Conservation (phyloP, 2,113 vertebrate species). For the Amazona vittata region DNA sequence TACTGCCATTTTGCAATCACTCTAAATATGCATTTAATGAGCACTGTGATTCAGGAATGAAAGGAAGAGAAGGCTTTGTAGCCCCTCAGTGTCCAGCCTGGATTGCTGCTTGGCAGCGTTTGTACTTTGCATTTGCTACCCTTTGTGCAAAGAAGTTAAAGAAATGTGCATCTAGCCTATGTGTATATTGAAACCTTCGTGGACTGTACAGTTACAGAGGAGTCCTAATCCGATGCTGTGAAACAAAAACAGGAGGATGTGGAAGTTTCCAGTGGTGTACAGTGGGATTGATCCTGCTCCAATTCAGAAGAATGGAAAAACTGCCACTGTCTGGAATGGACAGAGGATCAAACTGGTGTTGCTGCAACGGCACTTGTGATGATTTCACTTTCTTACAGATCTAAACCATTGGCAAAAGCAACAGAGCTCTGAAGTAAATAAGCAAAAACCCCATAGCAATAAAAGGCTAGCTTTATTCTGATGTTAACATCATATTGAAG, state of each 20-base stretch:
- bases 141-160: neutral
- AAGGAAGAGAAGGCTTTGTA: neutral
- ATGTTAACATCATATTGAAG: conserved; percentile 1
- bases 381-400: conserved; percentile 28
- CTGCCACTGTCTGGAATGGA: neutral
- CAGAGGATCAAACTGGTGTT: neutral
- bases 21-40: neutral
- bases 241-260: neutral
- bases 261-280: conserved; percentile 19
- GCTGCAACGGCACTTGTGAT: neutral
- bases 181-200: neutral
- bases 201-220: neutral
- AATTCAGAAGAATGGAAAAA: conserved; percentile 13
- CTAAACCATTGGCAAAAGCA: conserved; percentile 19
- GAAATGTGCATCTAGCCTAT: neutral
- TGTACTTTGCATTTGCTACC: neutral
- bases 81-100: neutral
- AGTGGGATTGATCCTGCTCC: neutral
- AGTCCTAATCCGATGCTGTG: neutral
- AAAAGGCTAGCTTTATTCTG: conserved; percentile 15
- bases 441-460: conserved; percentile 8
- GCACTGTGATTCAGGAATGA: neutral
- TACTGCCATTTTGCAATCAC: neutral
- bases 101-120: fast-evolving
- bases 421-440: conserved; percentile 38